Base-by-base conservation (phyloP, 2,113 vertebrate genomes). In the Seriola aureovittata region DNA sequence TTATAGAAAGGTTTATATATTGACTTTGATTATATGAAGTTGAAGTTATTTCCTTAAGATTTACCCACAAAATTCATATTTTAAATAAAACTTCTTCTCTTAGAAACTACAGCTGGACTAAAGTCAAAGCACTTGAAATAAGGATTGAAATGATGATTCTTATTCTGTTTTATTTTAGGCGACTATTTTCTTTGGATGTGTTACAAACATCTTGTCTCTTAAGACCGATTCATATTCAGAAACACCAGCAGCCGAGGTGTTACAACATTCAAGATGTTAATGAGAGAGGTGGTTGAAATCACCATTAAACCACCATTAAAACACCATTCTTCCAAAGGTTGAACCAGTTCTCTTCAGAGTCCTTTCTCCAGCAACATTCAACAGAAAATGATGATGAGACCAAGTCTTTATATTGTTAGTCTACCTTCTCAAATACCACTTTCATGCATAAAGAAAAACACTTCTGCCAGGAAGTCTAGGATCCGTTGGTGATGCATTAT, bases 401-500 rank as follows among this genome's bases (percentile, higher is more conserved):
- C 10, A 6, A 23, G 36, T 36, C 46, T 66, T 40, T 36, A n/a
- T 40, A 5, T 48, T 34, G 36, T 8, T 8, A 16, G 34, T 67
- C 52, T 78, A 75, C 65, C 48, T 80, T 84, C 70, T 82, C 34
- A 75, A 40, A 72, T 80, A 62, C 32, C n/a, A 3, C 65, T 80
- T 50, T 66, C 82, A 82, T 88, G 82, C 75, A 84, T 79, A 82
- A 78, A 42, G 79, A 84, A 40, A 62, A 62, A 72, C 52, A 32
- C 17, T 75, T 55, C 60, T 71, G 36, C 54, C 11, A 25, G 19
- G 57, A 81, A 44, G 29, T 59, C 75, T 71, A 50, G 84, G 48
- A 81, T 77, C 42, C 3, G 75, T 58, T 46, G 14, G 13, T 76
- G 40, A 81, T 84, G 75, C 67, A 81, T 90, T 85, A 87, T 81